Conservation (phyloP, 1,140 invertebrate species). For the Drosophila micromelanica region DNA sequence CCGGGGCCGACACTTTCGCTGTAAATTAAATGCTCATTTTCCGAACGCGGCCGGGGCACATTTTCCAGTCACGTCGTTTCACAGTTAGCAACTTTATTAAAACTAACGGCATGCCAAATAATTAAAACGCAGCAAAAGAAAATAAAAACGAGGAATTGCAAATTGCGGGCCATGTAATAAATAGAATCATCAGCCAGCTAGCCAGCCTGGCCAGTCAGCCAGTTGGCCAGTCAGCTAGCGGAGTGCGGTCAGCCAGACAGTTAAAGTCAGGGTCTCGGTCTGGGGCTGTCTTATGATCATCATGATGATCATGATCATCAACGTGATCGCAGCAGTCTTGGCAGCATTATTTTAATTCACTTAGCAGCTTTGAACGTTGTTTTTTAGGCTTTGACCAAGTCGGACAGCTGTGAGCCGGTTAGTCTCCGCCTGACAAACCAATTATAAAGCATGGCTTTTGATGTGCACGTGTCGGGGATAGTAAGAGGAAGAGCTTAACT, state of each 20-base stretch:
- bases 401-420: conserved; percentile 49
- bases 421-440: conserved; percentile 68
- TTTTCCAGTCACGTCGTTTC: conserved; percentile 77
- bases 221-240: conserved; percentile 2
- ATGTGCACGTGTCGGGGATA: conserved; percentile 59
- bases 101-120: conserved; percentile 78
- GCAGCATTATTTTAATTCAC: conserved; percentile 78
- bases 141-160: conserved; percentile 57
- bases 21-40: conserved; percentile 75
- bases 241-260: conserved; percentile 20
- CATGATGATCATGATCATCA: conserved; percentile 50
- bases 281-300: conserved; percentile 17
- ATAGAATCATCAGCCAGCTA: conserved; percentile 73
- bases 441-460: conserved; percentile 72
- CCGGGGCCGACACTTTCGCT: conserved; percentile 69
- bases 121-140: conserved; percentile 71
- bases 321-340: conserved; percentile 27
- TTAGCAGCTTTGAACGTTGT: conserved; percentile 66
- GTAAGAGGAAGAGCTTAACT: too few relatives aligned
- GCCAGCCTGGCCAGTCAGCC: conserved; percentile 14
- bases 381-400: conserved; percentile 36
- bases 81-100: conserved; percentile 83
- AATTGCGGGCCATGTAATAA: conserved; percentile 78
- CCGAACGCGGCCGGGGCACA: conserved; percentile 16
- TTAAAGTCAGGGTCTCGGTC: conserved; percentile 41